Base-by-base conservation (phyloP, 1,140 invertebrate genomes). In the Ganaspis sp. region DNA sequence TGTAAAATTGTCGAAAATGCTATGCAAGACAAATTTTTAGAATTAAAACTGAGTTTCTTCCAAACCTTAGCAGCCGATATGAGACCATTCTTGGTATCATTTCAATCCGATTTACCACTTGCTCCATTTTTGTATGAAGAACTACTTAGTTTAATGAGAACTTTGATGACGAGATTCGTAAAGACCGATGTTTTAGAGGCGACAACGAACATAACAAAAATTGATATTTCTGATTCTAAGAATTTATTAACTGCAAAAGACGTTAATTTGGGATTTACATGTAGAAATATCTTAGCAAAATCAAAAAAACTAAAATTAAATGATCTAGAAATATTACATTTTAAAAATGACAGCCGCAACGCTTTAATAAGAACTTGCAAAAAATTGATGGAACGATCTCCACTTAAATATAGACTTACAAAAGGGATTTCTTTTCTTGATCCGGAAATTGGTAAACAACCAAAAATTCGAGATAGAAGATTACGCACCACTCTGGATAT, bases 371-470 rank as follows among this genome's bases (percentile, higher is more conserved):
- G 9, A 42, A 42, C 4, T 2, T 42, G 40, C 15, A 12, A 42
- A 42, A 42, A 42, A 42, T 42, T 42, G 15, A 11, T 9, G 40
- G 9, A 42, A 42, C 40, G 40, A 42, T 42, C 8, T 42, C 40
- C 40, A 11, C 40, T 42, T 0, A 81, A 81, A 11, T 74, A 76
- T 19, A 69, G 21, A n/a, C 37, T 74, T 5, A 77, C 79, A 8
- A 45, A 42, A 53, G 76, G 38, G 0, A 74, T 78, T 74, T 78
- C 74, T 9, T 81, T 71, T 29, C 74, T 81, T 9, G 69, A 81
- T 19, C 74, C 79, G 37, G n/a, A 9, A 9, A 49, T 74, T 69
- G 38, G 53, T 69, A 73, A 75, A 42, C 23, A 81, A 53, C 26
- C 53, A 8, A 58, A 21, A 26, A n/a, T 69, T 34, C 64, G 64